These are phyloP conservation scores for Hipparchia sbordonii DNA, from an alignment of 2,888 invertebrate species.

Conservation along the genomic window DNA sequence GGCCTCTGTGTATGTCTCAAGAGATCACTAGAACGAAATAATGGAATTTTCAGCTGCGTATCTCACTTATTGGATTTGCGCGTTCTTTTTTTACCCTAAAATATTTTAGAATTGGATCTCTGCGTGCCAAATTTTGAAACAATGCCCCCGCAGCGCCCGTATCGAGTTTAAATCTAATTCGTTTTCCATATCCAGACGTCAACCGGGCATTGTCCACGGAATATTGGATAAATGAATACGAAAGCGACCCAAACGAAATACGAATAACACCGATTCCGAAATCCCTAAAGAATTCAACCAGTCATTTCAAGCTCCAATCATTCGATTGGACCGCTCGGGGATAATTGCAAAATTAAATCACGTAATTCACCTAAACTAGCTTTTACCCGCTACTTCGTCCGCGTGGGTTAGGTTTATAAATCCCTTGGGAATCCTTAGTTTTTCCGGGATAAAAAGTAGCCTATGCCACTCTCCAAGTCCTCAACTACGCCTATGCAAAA, in stretches of 20 bases:
- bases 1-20: too few species aligned
- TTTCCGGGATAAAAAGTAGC: too few species aligned
- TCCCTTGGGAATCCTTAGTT: too few species aligned
- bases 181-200: slow-evolving; percentile 23
- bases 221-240: slow-evolving; percentile 27
- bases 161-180: slow-evolving; percentile 25
- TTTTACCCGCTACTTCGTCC: too few species aligned
- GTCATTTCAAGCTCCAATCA: slow-evolving; percentile 25
- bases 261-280: slow-evolving; percentile 30
- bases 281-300: slow-evolving; percentile 23
- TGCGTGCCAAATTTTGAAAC: slow-evolving; percentile 11
- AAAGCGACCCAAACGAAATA: slow-evolving; percentile 28
- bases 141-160: slow-evolving; percentile 18
- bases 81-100: background rate
- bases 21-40: background rate
- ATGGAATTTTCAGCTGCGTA: background rate
- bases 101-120: background rate
- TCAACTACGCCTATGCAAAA: too few species aligned
- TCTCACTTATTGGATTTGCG: background rate
- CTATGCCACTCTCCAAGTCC: too few species aligned
- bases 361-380: background rate
- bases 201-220: slow-evolving; percentile 3
- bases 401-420: too few species aligned
- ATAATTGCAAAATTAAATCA: slow-evolving; percentile 18
- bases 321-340: slow-evolving; percentile 5